A percentile compares a stretch with the other conserved stretches of the same genome.
These are phyloP conservation scores for Melinaea menophilus DNA, from an alignment of 2,888 invertebrate genomes.

Conservation along the genomic window DNA sequence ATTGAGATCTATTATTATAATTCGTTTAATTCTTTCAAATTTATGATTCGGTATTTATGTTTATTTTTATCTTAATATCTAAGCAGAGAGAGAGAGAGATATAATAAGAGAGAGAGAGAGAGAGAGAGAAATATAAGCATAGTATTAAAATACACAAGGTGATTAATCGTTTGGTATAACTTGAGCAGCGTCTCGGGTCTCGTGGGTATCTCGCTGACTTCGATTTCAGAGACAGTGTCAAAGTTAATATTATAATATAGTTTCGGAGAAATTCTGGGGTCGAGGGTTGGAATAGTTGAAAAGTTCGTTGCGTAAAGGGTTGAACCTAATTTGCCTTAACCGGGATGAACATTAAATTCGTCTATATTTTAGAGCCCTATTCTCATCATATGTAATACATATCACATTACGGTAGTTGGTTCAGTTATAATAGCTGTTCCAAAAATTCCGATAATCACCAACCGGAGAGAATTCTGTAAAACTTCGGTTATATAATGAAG, in stretches of 20 bases:
- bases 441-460: not conserved
- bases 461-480: not conserved
- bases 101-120: not conserved
- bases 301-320: conserved; percentile 11
- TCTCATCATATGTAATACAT: conserved; percentile 9
- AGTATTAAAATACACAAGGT: not conserved
- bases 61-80: too few relatives aligned
- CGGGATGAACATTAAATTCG: conserved; percentile 12
- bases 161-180: conserved; percentile 2
- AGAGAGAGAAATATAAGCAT: not conserved
- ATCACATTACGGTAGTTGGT: not conserved
- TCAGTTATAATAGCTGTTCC: not conserved
- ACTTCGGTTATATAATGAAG: not conserved
- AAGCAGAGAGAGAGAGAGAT: not conserved
- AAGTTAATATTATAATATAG: conserved; percentile 18
- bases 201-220: conserved; percentile 11
- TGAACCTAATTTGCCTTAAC: conserved; percentile 17
- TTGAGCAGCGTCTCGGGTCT: conserved; percentile 2
- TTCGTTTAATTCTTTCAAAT: too few relatives aligned
- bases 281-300: conserved; percentile 17
- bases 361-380: conserved; percentile 9
- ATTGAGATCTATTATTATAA: too few relatives aligned
- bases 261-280: conserved; percentile 17
- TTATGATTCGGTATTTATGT: too few relatives aligned
- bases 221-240: conserved; percentile 11